phyloP scores from a whole-genome alignment of 2,113 vertebrate genomes.

The Clupea harengus region DNA sequence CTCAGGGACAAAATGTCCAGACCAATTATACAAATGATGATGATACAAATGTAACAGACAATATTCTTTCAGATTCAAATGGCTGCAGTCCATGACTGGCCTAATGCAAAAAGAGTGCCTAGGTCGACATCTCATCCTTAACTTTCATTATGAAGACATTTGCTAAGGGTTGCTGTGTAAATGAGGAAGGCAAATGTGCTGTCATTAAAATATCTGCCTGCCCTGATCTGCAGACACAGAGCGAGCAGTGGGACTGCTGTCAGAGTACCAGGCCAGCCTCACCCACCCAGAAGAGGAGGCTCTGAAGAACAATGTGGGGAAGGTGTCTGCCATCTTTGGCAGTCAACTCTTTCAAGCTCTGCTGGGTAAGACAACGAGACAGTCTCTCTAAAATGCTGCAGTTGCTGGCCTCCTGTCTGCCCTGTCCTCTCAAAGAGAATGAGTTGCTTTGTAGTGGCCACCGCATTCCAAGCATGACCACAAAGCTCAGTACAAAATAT shows the following conservation, averaged over 20 bases:
- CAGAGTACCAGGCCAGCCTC: conserved; percentile 78
- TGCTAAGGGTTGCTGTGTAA: neutral
- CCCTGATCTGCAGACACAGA: conserved; percentile 75
- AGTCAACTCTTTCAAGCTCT: conserved; percentile 85
- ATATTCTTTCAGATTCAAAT: neutral
- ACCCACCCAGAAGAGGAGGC: conserved; percentile 77
- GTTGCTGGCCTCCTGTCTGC: neutral
- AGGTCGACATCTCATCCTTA: neutral
- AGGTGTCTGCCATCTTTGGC: conserved; percentile 79
- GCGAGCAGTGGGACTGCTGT: conserved; percentile 79
- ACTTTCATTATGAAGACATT: neutral
- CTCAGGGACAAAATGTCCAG: neutral
- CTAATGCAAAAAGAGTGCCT: neutral
- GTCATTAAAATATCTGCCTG: neutral
- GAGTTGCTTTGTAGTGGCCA: neutral
- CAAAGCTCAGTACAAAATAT: neutral
- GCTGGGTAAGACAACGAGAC: conserved; percentile 72
- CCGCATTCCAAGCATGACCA: neutral
- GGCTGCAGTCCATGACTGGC: neutral
- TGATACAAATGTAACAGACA: neutral
- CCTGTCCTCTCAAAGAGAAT: neutral
- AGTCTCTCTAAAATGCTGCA: neutral
- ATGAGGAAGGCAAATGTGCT: conserved; percentile 16
- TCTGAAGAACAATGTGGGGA: conserved; percentile 78
- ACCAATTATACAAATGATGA: neutral